Base-by-base conservation (phyloP, 2,113 vertebrate species). In the Dunckerocampus dactyliophorus region DNA sequence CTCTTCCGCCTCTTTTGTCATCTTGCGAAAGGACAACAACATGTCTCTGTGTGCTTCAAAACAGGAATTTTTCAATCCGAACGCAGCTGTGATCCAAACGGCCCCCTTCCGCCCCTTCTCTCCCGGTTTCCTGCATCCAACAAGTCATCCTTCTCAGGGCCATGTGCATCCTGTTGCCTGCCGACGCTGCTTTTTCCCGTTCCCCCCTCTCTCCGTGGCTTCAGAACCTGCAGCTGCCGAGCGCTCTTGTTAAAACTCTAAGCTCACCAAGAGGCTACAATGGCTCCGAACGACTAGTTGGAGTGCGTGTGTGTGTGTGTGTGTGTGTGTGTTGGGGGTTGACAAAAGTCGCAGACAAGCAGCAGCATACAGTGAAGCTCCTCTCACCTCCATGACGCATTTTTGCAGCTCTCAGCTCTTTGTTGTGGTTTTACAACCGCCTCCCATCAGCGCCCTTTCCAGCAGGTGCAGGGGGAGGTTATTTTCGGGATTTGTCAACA, bases 91-190 rank as follows among this genome's bases (percentile, higher is more conserved):
- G 65, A 72, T 81, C 72, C 67, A 63, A 72, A 82, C 67, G 66
- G 55, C 75, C 81, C 54, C 60, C 76, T 87, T 85, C 83, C 82
- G 85, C 64, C 72, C 56, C 67, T 80, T 76, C 67, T 81, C 85
- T 83, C 83, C 62, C 81, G 65, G 71, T 87, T 89, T 90, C 89
- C 89, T 89, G 86, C 31, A 69, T 66, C 59, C 65, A 76, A 8
- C 71, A 76, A 77, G 73, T 57, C 74, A 83, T 89, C 82, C 80
- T 81, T 84, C 77, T 81, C 76, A 49, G 68, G 72, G 11, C 78
- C 84, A 89, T 89, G 70, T 89, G 87, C 81, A 89, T 90, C 89
- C 89, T 90, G 89, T 83, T 83, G 82, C 85, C 74, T 78, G 64
- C 63, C 61, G 69, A 59, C 37, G 0, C 1, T 85, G 67, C 79